These are phyloP conservation scores for Prostheceraeus crozeri DNA, from an alignment of 2,888 invertebrate genomes.

Conservation along the genomic window DNA sequence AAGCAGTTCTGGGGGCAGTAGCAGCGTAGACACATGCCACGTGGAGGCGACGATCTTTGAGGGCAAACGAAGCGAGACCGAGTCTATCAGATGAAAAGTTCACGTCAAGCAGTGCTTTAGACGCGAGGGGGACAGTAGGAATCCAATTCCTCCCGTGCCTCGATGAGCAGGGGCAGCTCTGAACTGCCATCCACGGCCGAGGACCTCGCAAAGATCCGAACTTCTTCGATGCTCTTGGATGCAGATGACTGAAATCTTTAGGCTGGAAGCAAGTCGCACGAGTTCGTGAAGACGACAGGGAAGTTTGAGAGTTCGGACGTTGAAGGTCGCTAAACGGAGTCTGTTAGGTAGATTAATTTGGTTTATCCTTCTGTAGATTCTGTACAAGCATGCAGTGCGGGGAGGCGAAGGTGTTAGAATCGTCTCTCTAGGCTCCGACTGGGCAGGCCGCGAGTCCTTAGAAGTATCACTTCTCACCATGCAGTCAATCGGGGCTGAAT, in stretches of 20 bases:
- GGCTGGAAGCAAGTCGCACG: constrained; percentile 11
- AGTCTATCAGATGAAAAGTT: constrained; percentile 28
- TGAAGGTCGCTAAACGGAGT: constrained; percentile 20
- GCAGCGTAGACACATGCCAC: constrained; percentile 26
- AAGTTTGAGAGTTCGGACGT: constrained; percentile 17
- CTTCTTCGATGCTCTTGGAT: constrained; percentile 33
- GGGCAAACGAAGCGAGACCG: constrained; percentile 28
- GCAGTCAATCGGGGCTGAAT: too few relatives aligned
- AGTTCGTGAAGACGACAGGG: constrained; percentile 18
- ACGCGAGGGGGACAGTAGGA: constrained; percentile 21
- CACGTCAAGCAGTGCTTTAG: constrained; percentile 29
- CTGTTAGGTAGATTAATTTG: too few relatives aligned
- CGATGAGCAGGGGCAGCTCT: constrained; percentile 33
- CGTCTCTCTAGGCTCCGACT: too few relatives aligned
- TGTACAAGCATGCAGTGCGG: too few relatives aligned
- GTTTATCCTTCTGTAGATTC: too few relatives aligned
- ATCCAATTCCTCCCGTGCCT: constrained; percentile 22
- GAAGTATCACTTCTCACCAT: too few relatives aligned
- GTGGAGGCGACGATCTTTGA: constrained; percentile 27
- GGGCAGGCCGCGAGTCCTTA: too few relatives aligned
- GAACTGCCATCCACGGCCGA: constrained; percentile 27
- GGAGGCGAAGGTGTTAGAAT: too few relatives aligned
- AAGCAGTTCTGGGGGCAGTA: too few relatives aligned
- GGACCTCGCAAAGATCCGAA: constrained; percentile 3
- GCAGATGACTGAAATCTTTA: constrained; percentile 15